A percentile compares a stretch with the other conserved stretches of the same genome.
Evolutionary conservation across 2,113 vertebrate genomes (phyloP).

Genomic region (Rhizomys pruinosus): DNA sequence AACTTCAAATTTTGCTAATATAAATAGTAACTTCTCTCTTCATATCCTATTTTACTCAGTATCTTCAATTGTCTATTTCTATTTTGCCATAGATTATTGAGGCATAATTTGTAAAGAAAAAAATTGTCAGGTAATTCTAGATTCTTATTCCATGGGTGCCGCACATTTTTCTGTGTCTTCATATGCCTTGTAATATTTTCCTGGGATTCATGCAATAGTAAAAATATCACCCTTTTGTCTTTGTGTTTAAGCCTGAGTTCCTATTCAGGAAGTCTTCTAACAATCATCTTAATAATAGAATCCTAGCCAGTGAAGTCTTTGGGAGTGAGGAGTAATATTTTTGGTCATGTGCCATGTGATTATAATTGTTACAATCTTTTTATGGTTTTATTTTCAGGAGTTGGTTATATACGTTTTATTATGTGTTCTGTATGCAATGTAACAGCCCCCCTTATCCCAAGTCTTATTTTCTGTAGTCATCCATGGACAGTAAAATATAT

Average conservation of each 20-base stretch:
- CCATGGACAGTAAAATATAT: neutral
- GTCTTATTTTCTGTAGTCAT: neutral
- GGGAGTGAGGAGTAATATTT: neutral
- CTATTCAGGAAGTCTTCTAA: neutral
- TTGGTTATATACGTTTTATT: neutral
- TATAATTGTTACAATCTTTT: neutral
- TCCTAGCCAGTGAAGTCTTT: neutral
- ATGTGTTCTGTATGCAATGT: neutral
- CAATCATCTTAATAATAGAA: neutral
- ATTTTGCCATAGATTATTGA: neutral
- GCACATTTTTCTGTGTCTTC: neutral
- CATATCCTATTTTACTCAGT: neutral
- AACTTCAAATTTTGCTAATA: neutral
- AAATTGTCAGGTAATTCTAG: neutral
- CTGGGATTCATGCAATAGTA: neutral
- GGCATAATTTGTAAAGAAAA: neutral
- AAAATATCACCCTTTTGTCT: neutral
- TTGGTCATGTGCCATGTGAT: neutral
- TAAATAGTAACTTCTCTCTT: neutral
- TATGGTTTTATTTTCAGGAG: neutral
- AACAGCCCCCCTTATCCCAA: rapidly evolving
- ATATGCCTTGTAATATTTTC: neutral
- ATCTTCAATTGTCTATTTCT: neutral
- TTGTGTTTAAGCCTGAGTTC: neutral
- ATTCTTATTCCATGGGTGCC: neutral